Base-by-base conservation (phyloP, 2,113 vertebrate genomes). In the Castor canadensis region DNA sequence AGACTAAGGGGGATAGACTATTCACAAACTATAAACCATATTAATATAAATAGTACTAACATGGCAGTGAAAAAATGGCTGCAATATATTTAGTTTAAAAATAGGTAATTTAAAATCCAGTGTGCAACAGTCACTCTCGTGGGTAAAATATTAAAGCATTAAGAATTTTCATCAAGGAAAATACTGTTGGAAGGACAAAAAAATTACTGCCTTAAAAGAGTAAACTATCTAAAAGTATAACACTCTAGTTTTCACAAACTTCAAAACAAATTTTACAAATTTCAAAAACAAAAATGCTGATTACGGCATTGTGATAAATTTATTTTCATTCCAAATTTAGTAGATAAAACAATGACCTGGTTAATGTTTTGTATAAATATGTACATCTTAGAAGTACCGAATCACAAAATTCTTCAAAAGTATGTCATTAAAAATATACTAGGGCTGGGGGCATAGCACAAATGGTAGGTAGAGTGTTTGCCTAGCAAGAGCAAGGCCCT, bases 311-410 rank as follows among this genome's bases (percentile, higher is more conserved):
- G 73, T 89, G 47, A 40, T 45, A 67, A 40, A 58, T 60, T 95
- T 85, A 58, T 60, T 95, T 85, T 84, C n/a, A 94, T 54, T 82
- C 58, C 17, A 64, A 69, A 45, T 89, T 64, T 72, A 80, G 93
- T 40, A 35, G 58, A 92, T 79, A 58, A 90, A 95, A 43, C 28
- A 75, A 66, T 40, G 13, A 40, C 8, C 19, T 71, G 9, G n/a
- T 90, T 83, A 79, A 76, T n/a, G 17, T 60, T 87, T 71, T 30
- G 20, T 45, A 72, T 26, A n/a, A 92, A 71, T 30, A n/a, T 38
- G 76, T 26, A n/a, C 9, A 71, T 80, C 77, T 88, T 88, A 24
- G 58, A 90, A 93, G 54, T 67, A 86, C 1, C 35, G 28, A 86
- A 72, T 20, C 17, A 89, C 22, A 3, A 83, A 66, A 73, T 73